These are phyloP conservation scores for Dunckerocampus dactyliophorus DNA, from an alignment of 2,113 vertebrate species.

Conservation along the genomic window DNA sequence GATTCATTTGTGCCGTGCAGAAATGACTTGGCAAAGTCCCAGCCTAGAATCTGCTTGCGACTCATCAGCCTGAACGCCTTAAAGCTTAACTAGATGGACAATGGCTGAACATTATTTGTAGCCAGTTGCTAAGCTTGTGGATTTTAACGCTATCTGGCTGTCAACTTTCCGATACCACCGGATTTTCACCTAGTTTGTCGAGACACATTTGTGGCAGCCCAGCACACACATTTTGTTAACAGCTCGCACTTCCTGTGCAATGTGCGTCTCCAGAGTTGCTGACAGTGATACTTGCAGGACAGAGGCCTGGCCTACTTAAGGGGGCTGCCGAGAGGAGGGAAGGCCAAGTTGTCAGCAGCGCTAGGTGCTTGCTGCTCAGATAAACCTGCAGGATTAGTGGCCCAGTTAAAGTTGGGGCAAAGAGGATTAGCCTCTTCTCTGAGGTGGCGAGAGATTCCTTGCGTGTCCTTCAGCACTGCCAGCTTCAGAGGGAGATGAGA, in stretches of 20 bases:
- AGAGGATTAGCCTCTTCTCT: slow-evolving; percentile 80
- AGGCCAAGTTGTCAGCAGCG: slow-evolving; percentile 74
- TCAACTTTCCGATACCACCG: slow-evolving; percentile 26
- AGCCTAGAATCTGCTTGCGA: slow-evolving; percentile 37
- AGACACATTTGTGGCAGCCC: slow-evolving; percentile 47
- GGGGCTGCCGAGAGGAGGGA: slow-evolving; percentile 61
- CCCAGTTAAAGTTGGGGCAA: slow-evolving; percentile 81
- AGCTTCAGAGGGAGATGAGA: slow-evolving; percentile 41
- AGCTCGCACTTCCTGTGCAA: slow-evolving; percentile 65
- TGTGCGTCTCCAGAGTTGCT: slow-evolving; percentile 72
- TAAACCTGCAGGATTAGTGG: slow-evolving; percentile 82
- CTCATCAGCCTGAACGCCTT: slow-evolving; percentile 58
- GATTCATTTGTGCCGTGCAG: slow-evolving; percentile 37
- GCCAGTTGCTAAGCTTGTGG: slow-evolving; percentile 49
- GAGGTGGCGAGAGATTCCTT: slow-evolving; percentile 75
- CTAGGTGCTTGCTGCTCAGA: slow-evolving; percentile 77
- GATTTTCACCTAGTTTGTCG: slow-evolving; percentile 38
- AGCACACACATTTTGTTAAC: slow-evolving; percentile 56
- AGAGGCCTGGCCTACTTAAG: slow-evolving; percentile 75
- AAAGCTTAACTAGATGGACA: slow-evolving; percentile 53
- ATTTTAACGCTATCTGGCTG: slow-evolving; percentile 20
- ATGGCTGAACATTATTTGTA: slow-evolving; percentile 50
- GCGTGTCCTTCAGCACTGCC: slow-evolving; percentile 72
- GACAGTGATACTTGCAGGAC: slow-evolving; percentile 72
- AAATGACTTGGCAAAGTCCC: slow-evolving; percentile 39